Evolutionary conservation across 1,140 invertebrate species (phyloP), one percentile per base, ranked within the genome.

Genomic region (Bombus sylvicola): DNA sequence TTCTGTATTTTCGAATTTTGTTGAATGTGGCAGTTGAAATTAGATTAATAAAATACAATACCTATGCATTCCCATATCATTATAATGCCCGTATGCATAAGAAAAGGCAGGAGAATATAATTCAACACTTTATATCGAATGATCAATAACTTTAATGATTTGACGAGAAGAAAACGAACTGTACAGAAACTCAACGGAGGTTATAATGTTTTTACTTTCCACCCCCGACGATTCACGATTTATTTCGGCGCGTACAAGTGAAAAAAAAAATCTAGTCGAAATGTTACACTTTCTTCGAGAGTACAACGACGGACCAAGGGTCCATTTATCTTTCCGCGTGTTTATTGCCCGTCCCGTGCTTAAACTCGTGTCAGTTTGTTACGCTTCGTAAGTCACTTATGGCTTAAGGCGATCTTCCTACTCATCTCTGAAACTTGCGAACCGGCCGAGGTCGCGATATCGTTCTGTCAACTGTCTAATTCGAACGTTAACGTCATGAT

Each of bases 341-440:
- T 95, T 94, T 95, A 95, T 95, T 94, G 92, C 93, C 92, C 92
- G 93, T 94, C 94, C 90, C 92, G 90, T 91, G 92, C 92, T 94
- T 95, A 93, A 94, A 93, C 93, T 94, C 92, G 92, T 92, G 93
- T 94, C 92, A 94, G 94, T 95, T 95, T 94, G 94, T 95, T 95
- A 94, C 93, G 94, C 94, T 94, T 93, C 95, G 95, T 94, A 93
- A 95, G 92, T 92, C 94, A 92, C 94, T 94, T 94, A 93, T 90
- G 92, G 89, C 93, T 93, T 92, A 92, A 12, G 86, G 88, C 88
- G 84, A 89, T 89, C 87, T 47, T 62, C 53, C 34, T 62, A 39
- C 25, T 12, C 72, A 72, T 85, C 88, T 77, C 57, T 62, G 68
- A 75, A 28, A 28, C 39, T 31, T 41, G 18, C 15, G 22, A 34